Percentiles rank a stretch among this genome's conserved stretches.
Evolutionary conservation across 2,113 vertebrate species (phyloP).

Genomic region (Tretioscincus oriximinensis): DNA sequence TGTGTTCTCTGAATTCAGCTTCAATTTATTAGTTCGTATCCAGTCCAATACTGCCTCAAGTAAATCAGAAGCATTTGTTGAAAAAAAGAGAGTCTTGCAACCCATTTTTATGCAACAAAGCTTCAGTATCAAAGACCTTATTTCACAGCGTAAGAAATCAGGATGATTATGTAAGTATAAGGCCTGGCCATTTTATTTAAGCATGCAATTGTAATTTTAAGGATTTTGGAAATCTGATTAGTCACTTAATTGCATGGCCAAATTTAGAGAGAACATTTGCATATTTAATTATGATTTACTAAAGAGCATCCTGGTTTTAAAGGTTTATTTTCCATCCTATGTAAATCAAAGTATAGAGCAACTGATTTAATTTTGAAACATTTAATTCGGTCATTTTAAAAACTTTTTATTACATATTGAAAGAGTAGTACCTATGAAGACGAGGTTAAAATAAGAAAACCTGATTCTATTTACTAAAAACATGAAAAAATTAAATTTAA

Average conservation of each 20-base stretch:
- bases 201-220: constrained; percentile 67
- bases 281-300: constrained; percentile 65
- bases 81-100: constrained; percentile 12
- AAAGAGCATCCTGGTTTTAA: constrained; percentile 60
- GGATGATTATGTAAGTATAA: constrained; percentile 46
- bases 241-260: constrained; percentile 66
- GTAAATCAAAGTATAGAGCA: constrained; percentile 46
- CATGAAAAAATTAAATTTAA: not conserved
- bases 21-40: too few relatives aligned
- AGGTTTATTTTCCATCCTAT: constrained; percentile 51
- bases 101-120: constrained; percentile 24
- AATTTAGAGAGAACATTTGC: constrained; percentile 64
- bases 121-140: constrained; percentile 43
- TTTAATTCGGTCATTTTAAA: constrained; percentile 30
- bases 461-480: not conserved
- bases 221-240: constrained; percentile 67
- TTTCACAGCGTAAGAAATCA: constrained; percentile 37
- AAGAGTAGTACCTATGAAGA: constrained; percentile 34
- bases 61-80: constrained; percentile 1
- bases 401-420: constrained; percentile 33
- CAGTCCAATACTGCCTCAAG: too few relatives aligned
- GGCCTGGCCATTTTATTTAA: constrained; percentile 62
- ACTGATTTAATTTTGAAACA: constrained; percentile 32
- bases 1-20: too few relatives aligned
- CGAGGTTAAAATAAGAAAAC: constrained; percentile 13